These are phyloP conservation scores for Gymnodraco acuticeps DNA, from an alignment of 2,797 vertebrate genomes.

Conservation along the genomic window DNA sequence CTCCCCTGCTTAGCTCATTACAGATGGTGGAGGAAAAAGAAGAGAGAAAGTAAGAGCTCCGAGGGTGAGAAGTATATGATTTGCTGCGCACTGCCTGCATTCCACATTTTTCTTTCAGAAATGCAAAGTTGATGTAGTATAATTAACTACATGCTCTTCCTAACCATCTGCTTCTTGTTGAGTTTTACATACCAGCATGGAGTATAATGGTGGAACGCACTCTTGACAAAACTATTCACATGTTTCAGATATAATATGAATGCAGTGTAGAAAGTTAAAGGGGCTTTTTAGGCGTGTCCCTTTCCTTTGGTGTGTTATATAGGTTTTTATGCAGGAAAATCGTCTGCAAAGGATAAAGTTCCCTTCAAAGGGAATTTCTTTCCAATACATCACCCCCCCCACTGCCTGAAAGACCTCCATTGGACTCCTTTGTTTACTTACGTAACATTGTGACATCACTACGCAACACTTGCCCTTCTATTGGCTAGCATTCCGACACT, in stretches of 20 bases:
- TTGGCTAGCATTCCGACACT: too few species aligned
- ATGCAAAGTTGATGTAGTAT: slow-evolving; percentile 61
- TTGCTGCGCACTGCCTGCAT: slow-evolving; percentile 47
- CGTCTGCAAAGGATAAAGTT: too few species aligned
- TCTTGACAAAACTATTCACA: background rate
- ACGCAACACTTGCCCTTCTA: too few species aligned
- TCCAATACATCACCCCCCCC: too few species aligned
- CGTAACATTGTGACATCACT: too few species aligned
- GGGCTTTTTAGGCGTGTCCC: too few species aligned
- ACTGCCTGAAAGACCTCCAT: too few species aligned
- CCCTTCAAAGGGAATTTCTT: too few species aligned
- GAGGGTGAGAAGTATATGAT: slow-evolving; percentile 34
- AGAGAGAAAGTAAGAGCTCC: slow-evolving; percentile 13
- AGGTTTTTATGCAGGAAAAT: too few species aligned
- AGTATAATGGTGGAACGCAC: background rate
- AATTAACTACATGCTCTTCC: slow-evolving; percentile 61
- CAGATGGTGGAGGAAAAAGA: slow-evolving; percentile 60
- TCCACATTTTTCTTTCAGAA: slow-evolving; percentile 50
- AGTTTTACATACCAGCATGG: slow-evolving; percentile 26
- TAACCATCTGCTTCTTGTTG: slow-evolving; percentile 66
- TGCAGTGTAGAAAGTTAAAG: background rate
- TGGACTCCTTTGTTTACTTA: too few species aligned
- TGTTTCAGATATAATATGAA: background rate
- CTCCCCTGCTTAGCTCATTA: slow-evolving; percentile 82
- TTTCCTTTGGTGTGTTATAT: too few species aligned